Evolutionary conservation across 2,888 invertebrate species (phyloP).

Genomic region (Ochropleura leucogaster): DNA sequence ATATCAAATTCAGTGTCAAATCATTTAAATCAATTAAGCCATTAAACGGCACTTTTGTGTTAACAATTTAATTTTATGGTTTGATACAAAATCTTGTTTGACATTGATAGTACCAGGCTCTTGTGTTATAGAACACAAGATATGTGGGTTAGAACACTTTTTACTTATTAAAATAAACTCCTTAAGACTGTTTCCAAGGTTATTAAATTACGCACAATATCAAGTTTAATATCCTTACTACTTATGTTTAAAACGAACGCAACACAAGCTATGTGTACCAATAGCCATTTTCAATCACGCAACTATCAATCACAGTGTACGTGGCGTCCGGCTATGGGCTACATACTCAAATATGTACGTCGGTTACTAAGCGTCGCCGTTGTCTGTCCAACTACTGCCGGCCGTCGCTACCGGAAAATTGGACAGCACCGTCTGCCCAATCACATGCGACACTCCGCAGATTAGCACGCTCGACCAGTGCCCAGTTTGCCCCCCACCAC

Average conservation of each 20-base stretch:
- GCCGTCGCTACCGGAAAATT: slow-evolving; percentile 88
- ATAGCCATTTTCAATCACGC: slow-evolving; percentile 58
- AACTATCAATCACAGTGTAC: slow-evolving; percentile 65
- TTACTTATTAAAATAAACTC: background rate
- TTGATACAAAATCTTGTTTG: background rate
- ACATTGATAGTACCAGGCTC: background rate
- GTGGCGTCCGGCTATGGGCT: slow-evolving; percentile 52
- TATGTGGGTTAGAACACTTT: background rate
- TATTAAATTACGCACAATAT: background rate
- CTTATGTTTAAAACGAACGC: background rate
- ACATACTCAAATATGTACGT: slow-evolving; percentile 76
- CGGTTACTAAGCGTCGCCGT: slow-evolving; percentile 80
- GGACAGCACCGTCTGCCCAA: slow-evolving; percentile 88
- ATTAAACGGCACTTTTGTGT: background rate
- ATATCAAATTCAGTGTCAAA: background rate
- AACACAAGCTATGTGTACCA: slow-evolving; percentile 19
- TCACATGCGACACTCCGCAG: slow-evolving; percentile 90
- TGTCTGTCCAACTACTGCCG: slow-evolving; percentile 85
- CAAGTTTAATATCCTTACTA: background rate
- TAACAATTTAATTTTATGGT: background rate
- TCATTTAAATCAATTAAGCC: background rate
- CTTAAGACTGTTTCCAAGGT: background rate
- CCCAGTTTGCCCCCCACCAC: slow-evolving; percentile 77
- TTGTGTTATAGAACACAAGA: slow-evolving; percentile 3
- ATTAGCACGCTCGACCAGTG: slow-evolving; percentile 87